Percentiles rank a stretch among this genome's conserved stretches.
These are phyloP conservation scores for Calyptomena viridis DNA, from an alignment of 2,113 vertebrate species.

Conservation along the genomic window DNA sequence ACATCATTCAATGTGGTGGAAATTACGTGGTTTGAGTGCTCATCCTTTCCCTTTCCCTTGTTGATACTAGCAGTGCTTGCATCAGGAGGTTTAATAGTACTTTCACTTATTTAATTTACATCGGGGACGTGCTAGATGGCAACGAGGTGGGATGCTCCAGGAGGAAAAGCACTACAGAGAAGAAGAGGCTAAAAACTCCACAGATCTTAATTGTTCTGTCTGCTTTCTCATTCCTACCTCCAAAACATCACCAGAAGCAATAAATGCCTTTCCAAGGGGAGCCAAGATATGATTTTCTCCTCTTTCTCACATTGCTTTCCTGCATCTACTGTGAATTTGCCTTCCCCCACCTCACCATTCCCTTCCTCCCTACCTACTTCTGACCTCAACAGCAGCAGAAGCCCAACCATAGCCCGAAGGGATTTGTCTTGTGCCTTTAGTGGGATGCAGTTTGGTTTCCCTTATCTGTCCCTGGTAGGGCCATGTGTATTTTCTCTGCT, in stretches of 20 bases:
- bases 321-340: neutral
- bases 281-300: neutral
- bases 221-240: neutral
- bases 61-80: neutral
- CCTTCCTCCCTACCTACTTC: neutral
- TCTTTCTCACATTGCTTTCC: neutral
- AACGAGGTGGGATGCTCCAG: neutral
- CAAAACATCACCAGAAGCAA: neutral
- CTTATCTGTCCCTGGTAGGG: neutral
- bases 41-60: neutral
- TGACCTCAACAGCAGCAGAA: neutral
- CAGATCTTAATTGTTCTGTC: neutral
- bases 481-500: slow-evolving; percentile 5
- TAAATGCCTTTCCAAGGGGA: neutral
- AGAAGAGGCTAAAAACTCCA: neutral
- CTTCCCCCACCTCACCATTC: neutral
- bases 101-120: slow-evolving; percentile 34
- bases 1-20: neutral
- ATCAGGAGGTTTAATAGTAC: neutral
- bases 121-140: neutral
- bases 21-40: neutral
- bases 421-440: neutral
- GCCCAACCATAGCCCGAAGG: neutral
- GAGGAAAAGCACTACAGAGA: neutral
- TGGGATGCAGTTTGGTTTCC: neutral